phyloP scores from a whole-genome alignment of 2,113 vertebrate species.

The Ciconia stormi region DNA sequence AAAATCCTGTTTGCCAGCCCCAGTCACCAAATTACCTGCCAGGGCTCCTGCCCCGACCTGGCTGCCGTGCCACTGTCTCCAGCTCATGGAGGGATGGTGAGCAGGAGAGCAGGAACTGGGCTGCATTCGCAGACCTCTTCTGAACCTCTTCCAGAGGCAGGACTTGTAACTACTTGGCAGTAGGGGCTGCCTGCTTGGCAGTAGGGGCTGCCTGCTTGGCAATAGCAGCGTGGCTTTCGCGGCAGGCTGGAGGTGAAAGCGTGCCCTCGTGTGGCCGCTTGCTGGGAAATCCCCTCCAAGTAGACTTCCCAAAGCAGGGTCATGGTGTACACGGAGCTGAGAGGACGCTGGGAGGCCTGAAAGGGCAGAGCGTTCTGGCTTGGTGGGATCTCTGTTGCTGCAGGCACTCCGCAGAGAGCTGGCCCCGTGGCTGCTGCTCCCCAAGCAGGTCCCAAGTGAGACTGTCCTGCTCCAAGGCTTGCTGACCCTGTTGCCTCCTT shows the following conservation, averaged over 20 bases:
- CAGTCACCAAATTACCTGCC: not conserved
- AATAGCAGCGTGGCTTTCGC: fast-evolving
- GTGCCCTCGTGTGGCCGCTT: constrained; percentile 50
- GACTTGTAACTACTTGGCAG: not conserved
- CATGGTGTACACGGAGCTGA: fast-evolving
- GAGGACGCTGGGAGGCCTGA: not conserved
- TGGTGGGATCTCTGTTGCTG: not conserved
- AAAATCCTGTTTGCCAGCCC: not conserved
- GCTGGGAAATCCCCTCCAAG: not conserved
- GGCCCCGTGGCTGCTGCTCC: not conserved
- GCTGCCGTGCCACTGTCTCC: not conserved
- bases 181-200: not conserved
- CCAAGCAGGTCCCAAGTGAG: not conserved
- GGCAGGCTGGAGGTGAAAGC: not conserved
- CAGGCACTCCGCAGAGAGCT: not conserved
- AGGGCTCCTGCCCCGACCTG: not conserved
- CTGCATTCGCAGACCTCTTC: not conserved
- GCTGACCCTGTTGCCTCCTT: not conserved
- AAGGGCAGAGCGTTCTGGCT: not conserved
- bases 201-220: not conserved
- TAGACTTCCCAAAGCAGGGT: not conserved
- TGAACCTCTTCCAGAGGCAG: not conserved
- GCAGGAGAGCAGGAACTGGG: not conserved
- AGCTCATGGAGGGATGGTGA: fast-evolving
- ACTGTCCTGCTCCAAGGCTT: not conserved